Conservation (phyloP, 2,113 vertebrate genomes). For the Neotragus moschatus region DNA sequence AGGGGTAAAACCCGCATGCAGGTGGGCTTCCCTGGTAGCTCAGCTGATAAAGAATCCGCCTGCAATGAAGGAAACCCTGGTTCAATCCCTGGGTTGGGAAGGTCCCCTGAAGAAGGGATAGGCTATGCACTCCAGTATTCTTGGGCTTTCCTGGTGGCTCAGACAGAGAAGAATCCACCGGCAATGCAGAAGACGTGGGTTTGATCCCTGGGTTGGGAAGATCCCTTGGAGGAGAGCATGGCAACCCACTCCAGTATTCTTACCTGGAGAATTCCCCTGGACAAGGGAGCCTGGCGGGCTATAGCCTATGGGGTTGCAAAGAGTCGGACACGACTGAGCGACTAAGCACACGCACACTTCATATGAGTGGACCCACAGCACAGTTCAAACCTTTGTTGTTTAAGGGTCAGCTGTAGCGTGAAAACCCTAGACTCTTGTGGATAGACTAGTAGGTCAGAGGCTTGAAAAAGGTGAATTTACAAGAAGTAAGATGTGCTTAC, state of each 20-base stretch:
- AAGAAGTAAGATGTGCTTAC: neutral
- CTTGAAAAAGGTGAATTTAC: neutral
- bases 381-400: neutral
- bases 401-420: neutral
- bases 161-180: neutral
- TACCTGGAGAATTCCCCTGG: neutral
- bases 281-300: neutral
- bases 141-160: neutral
- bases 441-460: neutral
- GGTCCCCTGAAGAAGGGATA: neutral
- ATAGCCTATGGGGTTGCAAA: neutral
- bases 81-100: neutral
- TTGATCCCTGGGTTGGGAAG: neutral
- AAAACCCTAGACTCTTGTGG: no score
- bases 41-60: neutral
- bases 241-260: neutral
- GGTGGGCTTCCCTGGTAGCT: neutral
- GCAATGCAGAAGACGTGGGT: neutral
- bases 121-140: neutral
- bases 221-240: neutral
- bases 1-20: no score
- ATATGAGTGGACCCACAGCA: neutral
- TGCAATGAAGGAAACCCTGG: neutral
- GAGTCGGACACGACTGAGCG: neutral
- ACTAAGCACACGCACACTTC: neutral